Conservation (phyloP, 2,888 invertebrate species). For the Leptinotarsa peninsularis region DNA sequence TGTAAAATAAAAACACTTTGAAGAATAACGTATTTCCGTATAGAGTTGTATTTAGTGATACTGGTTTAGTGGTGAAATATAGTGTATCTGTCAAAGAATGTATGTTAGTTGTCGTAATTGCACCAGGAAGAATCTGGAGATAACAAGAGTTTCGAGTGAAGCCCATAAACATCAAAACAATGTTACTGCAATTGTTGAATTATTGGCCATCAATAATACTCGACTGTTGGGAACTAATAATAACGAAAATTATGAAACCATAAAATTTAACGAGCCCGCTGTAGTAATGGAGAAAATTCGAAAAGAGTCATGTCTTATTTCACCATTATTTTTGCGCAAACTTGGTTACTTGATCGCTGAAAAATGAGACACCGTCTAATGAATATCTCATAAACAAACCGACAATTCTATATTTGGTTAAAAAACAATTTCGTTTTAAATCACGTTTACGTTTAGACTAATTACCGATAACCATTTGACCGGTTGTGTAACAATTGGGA, state of each 20-base stretch:
- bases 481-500: constrained; percentile 51
- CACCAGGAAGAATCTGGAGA: constrained; percentile 10
- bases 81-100: not conserved
- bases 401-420: constrained; percentile 50
- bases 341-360: constrained; percentile 37
- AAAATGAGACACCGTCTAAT: constrained; percentile 46
- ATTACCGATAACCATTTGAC: constrained; percentile 52
- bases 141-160: not conserved
- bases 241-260: constrained; percentile 35
- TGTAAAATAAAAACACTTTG: too few relatives aligned
- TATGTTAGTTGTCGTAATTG: not conserved
- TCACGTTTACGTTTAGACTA: constrained; percentile 57
- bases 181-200: constrained; percentile 14
- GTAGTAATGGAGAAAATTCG: constrained; percentile 3
- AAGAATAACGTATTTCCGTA: too few relatives aligned
- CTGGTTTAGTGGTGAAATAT: too few relatives aligned
- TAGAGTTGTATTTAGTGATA: too few relatives aligned
- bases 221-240: constrained; percentile 22
- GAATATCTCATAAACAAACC: constrained; percentile 53
- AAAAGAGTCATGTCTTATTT: constrained; percentile 27
- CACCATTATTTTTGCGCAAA: constrained; percentile 43
- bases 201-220: constrained; percentile 17
- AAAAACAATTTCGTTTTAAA: constrained; percentile 55
- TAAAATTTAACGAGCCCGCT: constrained; percentile 32
- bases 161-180: constrained; percentile 18